Conservation (phyloP, 2,113 vertebrate genomes). For the Tachuris rubrigastra region DNA sequence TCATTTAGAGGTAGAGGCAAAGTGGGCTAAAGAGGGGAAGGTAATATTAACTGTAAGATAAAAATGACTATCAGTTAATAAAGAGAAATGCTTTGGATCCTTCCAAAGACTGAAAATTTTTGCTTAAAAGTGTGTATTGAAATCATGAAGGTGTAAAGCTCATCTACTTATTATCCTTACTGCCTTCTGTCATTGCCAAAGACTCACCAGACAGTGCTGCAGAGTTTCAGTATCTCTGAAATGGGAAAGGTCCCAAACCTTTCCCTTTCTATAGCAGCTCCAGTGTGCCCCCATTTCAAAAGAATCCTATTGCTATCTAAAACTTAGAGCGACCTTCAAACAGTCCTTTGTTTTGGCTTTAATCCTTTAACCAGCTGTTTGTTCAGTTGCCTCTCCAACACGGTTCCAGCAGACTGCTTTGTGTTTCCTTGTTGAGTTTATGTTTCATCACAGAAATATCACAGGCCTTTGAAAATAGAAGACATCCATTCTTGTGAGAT, state of each 20-base stretch:
- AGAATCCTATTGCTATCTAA: constrained; percentile 30
- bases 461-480: not conserved
- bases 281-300: constrained; percentile 34
- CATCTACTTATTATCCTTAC: constrained; percentile 7
- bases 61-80: constrained; percentile 4
- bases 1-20: not conserved
- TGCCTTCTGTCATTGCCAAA: not conserved
- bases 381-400: constrained; percentile 29
- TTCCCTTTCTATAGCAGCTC: constrained; percentile 3
- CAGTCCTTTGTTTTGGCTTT: constrained; percentile 59
- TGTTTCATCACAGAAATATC: constrained; percentile 47
- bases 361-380: constrained; percentile 60
- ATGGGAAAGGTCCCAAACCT: constrained; percentile 48
- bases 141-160: not conserved
- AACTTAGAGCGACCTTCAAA: constrained; percentile 58
- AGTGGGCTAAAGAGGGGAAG: not conserved
- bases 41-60: not conserved
- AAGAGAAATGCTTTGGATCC: not conserved
- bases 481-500: not conserved
- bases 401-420: constrained; percentile 50
- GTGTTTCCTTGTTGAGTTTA: constrained; percentile 46
- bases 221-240: constrained; percentile 25
- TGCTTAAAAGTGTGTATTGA: constrained; percentile 3
- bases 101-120: not conserved
- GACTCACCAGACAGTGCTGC: constrained; percentile 9